These are phyloP conservation scores for Pitangus sulphuratus DNA, from an alignment of 2,797 vertebrate genomes.

Conservation along the genomic window DNA sequence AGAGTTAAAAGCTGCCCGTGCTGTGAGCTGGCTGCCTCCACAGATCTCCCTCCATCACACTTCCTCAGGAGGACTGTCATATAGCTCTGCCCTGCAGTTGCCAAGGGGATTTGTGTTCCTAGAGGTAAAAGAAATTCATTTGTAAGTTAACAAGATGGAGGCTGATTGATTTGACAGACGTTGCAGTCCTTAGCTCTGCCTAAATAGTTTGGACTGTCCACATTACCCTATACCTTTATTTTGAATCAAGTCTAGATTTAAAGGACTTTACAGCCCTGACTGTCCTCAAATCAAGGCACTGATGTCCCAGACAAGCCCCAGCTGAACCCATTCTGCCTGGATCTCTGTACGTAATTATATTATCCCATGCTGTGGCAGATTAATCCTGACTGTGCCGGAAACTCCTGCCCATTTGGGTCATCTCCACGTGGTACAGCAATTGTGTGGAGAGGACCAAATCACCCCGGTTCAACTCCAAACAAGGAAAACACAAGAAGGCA, in stretches of 20 bases:
- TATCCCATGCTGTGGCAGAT: slow-evolving; percentile 36
- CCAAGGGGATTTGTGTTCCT: neutral
- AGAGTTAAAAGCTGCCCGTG: neutral
- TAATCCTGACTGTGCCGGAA: slow-evolving; percentile 37
- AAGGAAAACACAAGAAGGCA: slow-evolving; percentile 46
- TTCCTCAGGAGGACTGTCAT: neutral
- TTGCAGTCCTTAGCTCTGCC: neutral
- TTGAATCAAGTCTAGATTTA: neutral
- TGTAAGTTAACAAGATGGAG: neutral
- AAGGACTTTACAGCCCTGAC: neutral
- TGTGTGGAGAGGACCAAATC: neutral
- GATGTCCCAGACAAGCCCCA: neutral
- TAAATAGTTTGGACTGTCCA: neutral
- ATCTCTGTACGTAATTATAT: slow-evolving; percentile 3
- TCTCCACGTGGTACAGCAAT: neutral
- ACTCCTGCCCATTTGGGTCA: slow-evolving; percentile 38
- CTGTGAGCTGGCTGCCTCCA: neutral
- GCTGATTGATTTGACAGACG: neutral
- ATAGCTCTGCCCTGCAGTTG: neutral
- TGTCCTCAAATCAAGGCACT: neutral
- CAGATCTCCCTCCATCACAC: neutral
- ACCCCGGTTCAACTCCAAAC: neutral
- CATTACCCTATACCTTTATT: neutral
- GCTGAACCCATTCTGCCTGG: slow-evolving; percentile 5
- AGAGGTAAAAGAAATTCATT: neutral